phyloP scores from a whole-genome alignment of 1,140 invertebrate species.

The Apis laboriosa region DNA sequence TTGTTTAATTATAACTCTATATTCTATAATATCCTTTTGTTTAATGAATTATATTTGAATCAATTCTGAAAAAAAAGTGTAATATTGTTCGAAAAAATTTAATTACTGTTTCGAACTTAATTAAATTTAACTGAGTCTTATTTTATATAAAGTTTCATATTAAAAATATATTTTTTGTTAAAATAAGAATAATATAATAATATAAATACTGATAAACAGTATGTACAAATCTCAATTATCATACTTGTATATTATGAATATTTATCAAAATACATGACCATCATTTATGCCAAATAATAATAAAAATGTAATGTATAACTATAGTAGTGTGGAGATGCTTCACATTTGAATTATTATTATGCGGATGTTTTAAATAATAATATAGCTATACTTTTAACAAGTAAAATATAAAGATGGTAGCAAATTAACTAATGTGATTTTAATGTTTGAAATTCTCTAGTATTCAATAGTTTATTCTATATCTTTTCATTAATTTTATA shows the following conservation, averaged over 20 bases:
- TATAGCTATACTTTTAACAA: constrained; percentile 25
- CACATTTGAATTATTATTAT: constrained; percentile 45
- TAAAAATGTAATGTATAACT: constrained; percentile 71
- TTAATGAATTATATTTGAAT: too few relatives aligned
- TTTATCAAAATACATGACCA: constrained; percentile 44
- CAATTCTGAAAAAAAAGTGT: too few relatives aligned
- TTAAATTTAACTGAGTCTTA: too few relatives aligned
- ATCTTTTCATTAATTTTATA: constrained; percentile 70
- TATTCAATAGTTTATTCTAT: constrained; percentile 72
- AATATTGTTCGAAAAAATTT: too few relatives aligned
- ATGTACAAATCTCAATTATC: constrained; percentile 21
- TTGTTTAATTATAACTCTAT: too few relatives aligned
- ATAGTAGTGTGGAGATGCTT: constrained; percentile 73
- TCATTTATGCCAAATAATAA: constrained; percentile 69
- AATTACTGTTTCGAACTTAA: too few relatives aligned
- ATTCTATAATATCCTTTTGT: too few relatives aligned
- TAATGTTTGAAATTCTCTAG: constrained; percentile 58
- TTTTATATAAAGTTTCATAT: not conserved
- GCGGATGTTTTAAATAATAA: constrained; percentile 35
- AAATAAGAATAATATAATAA: not conserved
- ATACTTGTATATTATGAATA: constrained; percentile 6
- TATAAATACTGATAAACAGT: not conserved
- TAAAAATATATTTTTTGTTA: not conserved
- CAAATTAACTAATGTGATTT: constrained; percentile 54
- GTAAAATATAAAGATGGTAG: constrained; percentile 43